Evolutionary conservation across 1,140 invertebrate genomes (phyloP).

Genomic region (Trigoniulus corallinus): DNA sequence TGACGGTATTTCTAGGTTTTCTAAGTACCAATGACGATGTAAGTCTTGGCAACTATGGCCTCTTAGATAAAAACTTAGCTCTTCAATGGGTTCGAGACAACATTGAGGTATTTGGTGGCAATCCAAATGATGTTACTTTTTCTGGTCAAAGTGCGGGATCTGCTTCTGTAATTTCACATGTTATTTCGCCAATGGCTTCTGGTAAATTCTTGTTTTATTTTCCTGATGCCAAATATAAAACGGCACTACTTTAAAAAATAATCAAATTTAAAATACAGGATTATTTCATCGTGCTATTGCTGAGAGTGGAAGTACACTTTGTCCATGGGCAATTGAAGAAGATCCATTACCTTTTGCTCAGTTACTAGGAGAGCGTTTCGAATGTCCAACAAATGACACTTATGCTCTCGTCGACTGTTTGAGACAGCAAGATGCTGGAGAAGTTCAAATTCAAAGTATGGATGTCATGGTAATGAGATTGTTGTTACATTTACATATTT

Average conservation of each 20-base stretch:
- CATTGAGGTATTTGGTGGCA: slow-evolving; percentile 38
- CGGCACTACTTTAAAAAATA: not conserved
- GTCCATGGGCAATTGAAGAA: slow-evolving; percentile 62
- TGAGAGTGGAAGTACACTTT: slow-evolving; percentile 74
- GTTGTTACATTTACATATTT: not conserved
- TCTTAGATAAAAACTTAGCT: slow-evolving; percentile 40
- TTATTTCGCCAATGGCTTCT: slow-evolving; percentile 29
- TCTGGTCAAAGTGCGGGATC: slow-evolving; percentile 40
- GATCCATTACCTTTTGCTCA: not conserved
- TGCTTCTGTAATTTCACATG: slow-evolving; percentile 30
- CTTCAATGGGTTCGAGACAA: slow-evolving; percentile 42
- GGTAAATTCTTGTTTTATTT: slow-evolving; percentile 26
- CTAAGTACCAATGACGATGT: not conserved
- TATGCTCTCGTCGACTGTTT: not conserved
- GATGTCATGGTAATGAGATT: not conserved
- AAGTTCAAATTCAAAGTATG: not conserved
- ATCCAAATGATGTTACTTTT: slow-evolving; percentile 39
- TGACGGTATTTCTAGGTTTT: not conserved
- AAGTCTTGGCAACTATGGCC: slow-evolving; percentile 36
- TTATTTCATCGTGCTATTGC: slow-evolving; percentile 18
- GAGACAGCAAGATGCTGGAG: not conserved
- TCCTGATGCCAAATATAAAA: slow-evolving; percentile 76
- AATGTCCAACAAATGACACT: not conserved
- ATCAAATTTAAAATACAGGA: not conserved
- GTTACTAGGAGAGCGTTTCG: not conserved